Evolutionary conservation across 2,797 vertebrate species (phyloP).

Genomic region (Zalophus californianus): DNA sequence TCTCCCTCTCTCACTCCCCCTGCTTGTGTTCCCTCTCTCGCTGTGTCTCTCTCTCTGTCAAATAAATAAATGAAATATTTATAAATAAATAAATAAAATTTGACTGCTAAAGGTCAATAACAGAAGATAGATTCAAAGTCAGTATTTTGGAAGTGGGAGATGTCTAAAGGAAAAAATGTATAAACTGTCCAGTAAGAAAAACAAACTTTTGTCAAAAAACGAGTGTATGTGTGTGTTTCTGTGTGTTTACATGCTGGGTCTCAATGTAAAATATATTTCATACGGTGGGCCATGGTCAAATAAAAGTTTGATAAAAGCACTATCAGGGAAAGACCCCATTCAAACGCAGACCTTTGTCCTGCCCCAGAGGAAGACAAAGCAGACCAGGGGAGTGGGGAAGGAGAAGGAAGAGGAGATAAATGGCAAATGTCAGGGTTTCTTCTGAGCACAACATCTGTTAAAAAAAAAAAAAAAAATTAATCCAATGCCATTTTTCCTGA

Average conservation of each 20-base stretch:
- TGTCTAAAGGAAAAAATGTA: not conserved
- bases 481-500: constrained; percentile 58
- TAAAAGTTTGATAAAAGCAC: not conserved
- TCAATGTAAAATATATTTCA: not conserved
- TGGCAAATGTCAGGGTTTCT: constrained; percentile 24
- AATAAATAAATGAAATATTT: no score
- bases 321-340: not conserved
- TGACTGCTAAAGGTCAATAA: not conserved
- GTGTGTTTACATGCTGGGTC: not conserved
- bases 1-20: no score
- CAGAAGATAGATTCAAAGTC: not conserved
- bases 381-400: not conserved
- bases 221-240: not conserved
- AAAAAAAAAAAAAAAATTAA: constrained; percentile 49
- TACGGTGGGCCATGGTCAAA: not conserved
- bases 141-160: not conserved
- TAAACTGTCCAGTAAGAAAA: not conserved
- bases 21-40: no score
- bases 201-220: not conserved
- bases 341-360: constrained; percentile 36
- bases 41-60: no score
- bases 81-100: not conserved
- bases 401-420: not conserved
- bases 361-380: not conserved
- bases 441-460: constrained; percentile 62